Evolutionary conservation across 2,888 invertebrate species (phyloP), one percentile per base, ranked within the genome.

Genomic region (Spicauda simplicius): DNA sequence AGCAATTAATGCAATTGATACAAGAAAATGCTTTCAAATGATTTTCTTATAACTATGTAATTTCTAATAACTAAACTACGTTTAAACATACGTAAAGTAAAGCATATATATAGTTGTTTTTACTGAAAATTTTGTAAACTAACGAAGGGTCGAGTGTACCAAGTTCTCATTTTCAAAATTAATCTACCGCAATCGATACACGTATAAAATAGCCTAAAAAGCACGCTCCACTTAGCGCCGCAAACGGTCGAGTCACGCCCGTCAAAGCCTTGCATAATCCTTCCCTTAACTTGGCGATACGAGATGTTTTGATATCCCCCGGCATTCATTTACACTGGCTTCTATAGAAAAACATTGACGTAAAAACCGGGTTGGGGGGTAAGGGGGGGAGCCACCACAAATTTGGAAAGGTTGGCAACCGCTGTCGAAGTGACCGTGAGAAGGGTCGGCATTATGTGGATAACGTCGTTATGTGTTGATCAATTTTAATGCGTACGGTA

Each of bases 401-500:
- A 84, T 85, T 77, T 83, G 88, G 83, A 84, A 87, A 87, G 89
- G 90, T 85, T 84, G 83, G 80, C 78, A 81, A 82, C 87, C 90
- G 87, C 88, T 92, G 92, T 91, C 92, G 92, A 92, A 90, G 88
- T 91, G 93, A 92, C 92, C 92, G 87, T 92, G 92, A 93, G 91
- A 79, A 90, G 92, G 93, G 93, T 92, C 80, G 80, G 87, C 82
- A 87, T 91, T 90, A 88, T 91, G 86, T 90, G 90, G 88, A 87
- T 91, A 90, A 90, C 86, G 90, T 85, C 89, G 88, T 91, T 92
- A 92, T 91, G 87, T 93, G 92, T 90, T 93, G 92, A 93, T 92
- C 91, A 92, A 90, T 91, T 91, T 92, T 92, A 91, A 92, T 92
- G 90, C 82, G 78, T 83, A 86, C 73, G 76, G 86, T 83, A 68